Evolutionary conservation across 2,113 vertebrate species (phyloP).

Genomic region (Sturnus vulgaris): DNA sequence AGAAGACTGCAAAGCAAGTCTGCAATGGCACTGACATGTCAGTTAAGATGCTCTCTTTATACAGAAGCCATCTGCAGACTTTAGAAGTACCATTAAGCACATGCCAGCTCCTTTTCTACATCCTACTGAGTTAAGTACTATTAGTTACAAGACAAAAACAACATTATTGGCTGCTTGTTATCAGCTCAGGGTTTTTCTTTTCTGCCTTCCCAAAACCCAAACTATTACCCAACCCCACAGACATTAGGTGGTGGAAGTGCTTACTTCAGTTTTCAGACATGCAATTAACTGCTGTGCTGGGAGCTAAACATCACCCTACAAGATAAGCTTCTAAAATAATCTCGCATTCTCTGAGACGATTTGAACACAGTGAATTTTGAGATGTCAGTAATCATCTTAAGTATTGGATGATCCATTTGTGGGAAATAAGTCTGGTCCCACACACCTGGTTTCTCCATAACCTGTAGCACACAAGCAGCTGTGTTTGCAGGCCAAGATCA

Average conservation of each 20-base stretch:
- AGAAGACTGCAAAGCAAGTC: neutral
- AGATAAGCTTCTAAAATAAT: slow-evolving; percentile 5
- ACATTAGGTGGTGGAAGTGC: neutral
- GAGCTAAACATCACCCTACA: neutral
- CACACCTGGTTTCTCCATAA: neutral
- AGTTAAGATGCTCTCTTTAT: slow-evolving; percentile 5
- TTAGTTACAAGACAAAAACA: neutral
- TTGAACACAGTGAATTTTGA: neutral
- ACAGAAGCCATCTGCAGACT: slow-evolving; percentile 38
- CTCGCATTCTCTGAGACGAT: neutral
- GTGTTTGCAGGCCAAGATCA: neutral
- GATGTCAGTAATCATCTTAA: neutral
- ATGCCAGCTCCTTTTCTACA: neutral
- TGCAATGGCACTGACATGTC: neutral
- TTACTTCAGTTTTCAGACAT: neutral
- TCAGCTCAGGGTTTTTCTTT: neutral
- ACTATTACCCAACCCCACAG: neutral
- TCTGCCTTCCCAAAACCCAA: neutral
- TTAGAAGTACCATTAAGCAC: neutral
- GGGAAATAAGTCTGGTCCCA: neutral
- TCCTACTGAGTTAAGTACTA: neutral
- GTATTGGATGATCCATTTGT: neutral
- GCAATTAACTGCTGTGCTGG: neutral
- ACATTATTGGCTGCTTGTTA: neutral
- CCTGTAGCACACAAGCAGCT: neutral